phyloP scores from a whole-genome alignment of 2,797 vertebrate species.

The Argentina silus region DNA sequence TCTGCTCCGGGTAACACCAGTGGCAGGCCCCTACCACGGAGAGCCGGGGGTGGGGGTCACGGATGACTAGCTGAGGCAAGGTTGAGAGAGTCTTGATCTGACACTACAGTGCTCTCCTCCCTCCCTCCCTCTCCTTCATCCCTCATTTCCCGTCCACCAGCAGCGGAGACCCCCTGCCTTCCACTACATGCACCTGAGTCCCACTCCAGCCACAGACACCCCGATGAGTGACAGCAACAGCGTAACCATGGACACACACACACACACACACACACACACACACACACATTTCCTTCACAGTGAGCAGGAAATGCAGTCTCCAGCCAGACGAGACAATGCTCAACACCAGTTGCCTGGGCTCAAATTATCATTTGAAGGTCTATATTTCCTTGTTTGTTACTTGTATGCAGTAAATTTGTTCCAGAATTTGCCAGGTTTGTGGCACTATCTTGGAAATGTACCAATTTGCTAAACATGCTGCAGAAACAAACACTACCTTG shows the following conservation, averaged over 20 bases:
- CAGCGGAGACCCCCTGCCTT: conserved; percentile 35
- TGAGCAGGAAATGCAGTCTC: neutral
- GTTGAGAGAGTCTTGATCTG: conserved; percentile 61
- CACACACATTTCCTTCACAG: neutral
- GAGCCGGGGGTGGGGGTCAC: conserved; percentile 1
- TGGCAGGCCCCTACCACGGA: conserved; percentile 16
- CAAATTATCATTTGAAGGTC: neutral
- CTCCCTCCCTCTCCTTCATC: conserved; percentile 14
- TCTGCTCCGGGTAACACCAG: conserved; percentile 38
- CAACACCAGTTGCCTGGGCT: neutral
- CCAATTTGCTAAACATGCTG: neutral
- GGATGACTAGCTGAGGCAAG: conserved; percentile 60
- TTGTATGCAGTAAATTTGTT: neutral
- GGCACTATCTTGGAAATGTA: neutral
- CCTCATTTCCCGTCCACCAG: conserved; percentile 3
- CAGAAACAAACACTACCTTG: conserved; percentile 17
- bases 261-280: conserved; percentile 26
- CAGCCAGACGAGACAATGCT: neutral
- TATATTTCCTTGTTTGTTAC: neutral
- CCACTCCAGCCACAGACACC: conserved; percentile 35
- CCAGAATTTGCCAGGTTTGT: neutral
- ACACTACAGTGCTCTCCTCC: conserved; percentile 30
- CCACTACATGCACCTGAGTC: conserved; percentile 37
- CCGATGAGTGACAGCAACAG: conserved; percentile 31
- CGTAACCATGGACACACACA: conserved; percentile 28